Evolutionary conservation across 2,888 invertebrate species (phyloP), one percentile per base, ranked within the genome.

Genomic region (Busseola fusca): DNA sequence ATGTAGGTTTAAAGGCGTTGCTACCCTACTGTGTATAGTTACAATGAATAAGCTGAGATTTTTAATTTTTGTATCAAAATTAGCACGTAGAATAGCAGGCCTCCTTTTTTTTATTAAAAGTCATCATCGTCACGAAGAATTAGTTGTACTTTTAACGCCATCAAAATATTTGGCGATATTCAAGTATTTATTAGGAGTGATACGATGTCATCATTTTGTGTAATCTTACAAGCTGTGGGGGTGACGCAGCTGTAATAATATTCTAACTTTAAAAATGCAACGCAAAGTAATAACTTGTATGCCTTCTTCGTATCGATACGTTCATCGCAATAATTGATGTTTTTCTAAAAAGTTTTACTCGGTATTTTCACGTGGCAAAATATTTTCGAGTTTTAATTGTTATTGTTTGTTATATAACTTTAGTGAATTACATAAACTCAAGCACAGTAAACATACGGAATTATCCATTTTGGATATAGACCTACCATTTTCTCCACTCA

Each of bases 301-400:
- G 85, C 85, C 85, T 86, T 86, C 74, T 81, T 82, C 73, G 76
- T 85, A 85, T 76, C 72, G 81, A 79, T 83, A 82, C 52, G 74
- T 83, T 82, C 74, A 80, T 80, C 72, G 85, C 86, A 86, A 85
- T 85, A 86, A 86, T 85, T 80, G 76, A 75, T 86, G 85, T 83
- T 76, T 79, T 80, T 82, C 65, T 62, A 62, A 74, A 21, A 69
- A 65, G 64, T 58, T 81, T 79, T 74, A 78, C 68, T 79, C 66
- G 73, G 59, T 76, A 78, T 80, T 77, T 80, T 85, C 86, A 82
- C 84, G 86, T 84, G 86, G 74, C 84, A 81, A 67, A 52, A 63
- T 57, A 64, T 73, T 70, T 72, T 76, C 56, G 69, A 71, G 54
- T 69, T 69, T 71, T 75, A 72, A 74, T 80, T 82, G 75, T 74